A percentile compares a stretch with the other conserved stretches of the same genome.
Evolutionary conservation across 2,797 vertebrate species (phyloP).

Genomic region (Myiotriccus ornatus): DNA sequence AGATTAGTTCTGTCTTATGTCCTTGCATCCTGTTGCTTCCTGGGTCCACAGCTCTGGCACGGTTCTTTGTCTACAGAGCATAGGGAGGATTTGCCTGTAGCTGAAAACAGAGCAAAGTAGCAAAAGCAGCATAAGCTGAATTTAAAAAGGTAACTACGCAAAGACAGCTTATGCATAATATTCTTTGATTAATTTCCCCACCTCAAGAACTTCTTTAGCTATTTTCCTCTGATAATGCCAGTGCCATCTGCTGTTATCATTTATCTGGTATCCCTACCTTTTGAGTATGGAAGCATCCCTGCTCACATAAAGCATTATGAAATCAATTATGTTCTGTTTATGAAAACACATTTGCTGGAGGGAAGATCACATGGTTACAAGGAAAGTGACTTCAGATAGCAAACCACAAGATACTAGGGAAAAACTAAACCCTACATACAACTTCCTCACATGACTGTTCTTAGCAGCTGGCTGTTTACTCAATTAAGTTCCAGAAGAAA

Average conservation of each 20-base stretch:
- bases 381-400: background rate
- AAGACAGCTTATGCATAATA: background rate
- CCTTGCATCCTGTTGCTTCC: background rate
- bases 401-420: background rate
- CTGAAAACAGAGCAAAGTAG: background rate
- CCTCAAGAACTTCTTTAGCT: background rate
- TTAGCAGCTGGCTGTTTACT: background rate
- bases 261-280: background rate
- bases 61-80: background rate
- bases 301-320: background rate
- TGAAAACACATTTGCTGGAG: background rate
- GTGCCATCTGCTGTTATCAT: background rate
- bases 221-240: background rate
- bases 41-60: background rate
- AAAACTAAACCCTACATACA: background rate
- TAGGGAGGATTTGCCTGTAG: background rate
- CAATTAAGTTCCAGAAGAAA: background rate
- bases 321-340: background rate
- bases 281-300: background rate
- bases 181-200: background rate
- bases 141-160: background rate
- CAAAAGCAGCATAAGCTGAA: background rate
- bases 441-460: background rate
- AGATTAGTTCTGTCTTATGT: background rate
- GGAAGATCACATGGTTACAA: background rate